These are phyloP conservation scores for Chaetodon trifasciatus DNA, from an alignment of 2,797 vertebrate species.

Conservation along the genomic window DNA sequence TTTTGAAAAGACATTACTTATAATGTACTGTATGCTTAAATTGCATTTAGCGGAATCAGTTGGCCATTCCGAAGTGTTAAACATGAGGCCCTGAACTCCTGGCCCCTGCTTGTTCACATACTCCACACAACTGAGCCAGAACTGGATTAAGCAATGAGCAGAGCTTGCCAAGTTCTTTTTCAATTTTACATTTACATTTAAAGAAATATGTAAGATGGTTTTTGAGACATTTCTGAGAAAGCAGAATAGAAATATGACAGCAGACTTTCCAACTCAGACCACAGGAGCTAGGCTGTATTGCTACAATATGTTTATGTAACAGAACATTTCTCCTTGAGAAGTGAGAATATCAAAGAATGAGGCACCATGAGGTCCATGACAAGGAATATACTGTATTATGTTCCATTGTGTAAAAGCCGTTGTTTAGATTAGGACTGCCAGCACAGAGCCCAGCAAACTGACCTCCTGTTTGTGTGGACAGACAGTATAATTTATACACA, in stretches of 20 bases:
- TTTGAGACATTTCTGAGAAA: slow-evolving; percentile 39
- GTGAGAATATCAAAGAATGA: slow-evolving; percentile 39
- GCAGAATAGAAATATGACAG: slow-evolving; percentile 25
- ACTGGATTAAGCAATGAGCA: slow-evolving; percentile 1
- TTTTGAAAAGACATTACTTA: too few relatives aligned
- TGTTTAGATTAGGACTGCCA: slow-evolving; percentile 38
- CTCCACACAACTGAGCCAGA: not conserved
- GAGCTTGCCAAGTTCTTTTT: not conserved
- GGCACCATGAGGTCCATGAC: slow-evolving; percentile 18
- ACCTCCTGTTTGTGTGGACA: slow-evolving; percentile 1
- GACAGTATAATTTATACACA: not conserved
- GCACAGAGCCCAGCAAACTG: slow-evolving; percentile 2
- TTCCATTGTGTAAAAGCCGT: slow-evolving; percentile 47
- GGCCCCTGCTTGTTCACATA: not conserved
- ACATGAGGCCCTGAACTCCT: not conserved
- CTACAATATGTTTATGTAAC: slow-evolving; percentile 49
- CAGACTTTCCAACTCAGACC: slow-evolving; percentile 31
- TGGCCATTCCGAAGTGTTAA: not conserved
- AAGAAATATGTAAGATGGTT: slow-evolving; percentile 30
- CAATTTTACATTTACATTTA: slow-evolving; percentile 36
- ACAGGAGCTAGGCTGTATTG: slow-evolving; percentile 32
- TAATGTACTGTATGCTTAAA: too few relatives aligned
- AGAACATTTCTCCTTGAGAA: slow-evolving; percentile 56
- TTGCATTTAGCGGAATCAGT: not conserved
- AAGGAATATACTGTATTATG: slow-evolving; percentile 26